Evolutionary conservation across 2,888 invertebrate species (phyloP).

Genomic region (Pandemis corylana): DNA sequence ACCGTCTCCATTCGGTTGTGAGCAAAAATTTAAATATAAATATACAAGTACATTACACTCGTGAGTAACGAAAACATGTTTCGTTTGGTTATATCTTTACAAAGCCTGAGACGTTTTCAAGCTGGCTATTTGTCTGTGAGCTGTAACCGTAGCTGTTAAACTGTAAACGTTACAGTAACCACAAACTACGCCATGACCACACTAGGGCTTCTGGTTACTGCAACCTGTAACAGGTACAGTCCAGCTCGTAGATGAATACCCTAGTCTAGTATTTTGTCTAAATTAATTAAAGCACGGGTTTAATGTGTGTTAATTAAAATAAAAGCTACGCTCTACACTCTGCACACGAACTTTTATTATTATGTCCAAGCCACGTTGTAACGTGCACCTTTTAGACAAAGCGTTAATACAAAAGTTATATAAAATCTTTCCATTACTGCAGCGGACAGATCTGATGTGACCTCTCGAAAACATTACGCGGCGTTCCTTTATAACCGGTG

Average conservation of each 20-base stretch:
- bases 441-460: constrained; percentile 19
- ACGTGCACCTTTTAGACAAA: not conserved
- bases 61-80: not conserved
- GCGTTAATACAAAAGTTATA: not conserved
- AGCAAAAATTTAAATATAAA: constrained; percentile 4
- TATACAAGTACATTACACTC: not conserved
- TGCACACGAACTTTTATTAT: not conserved
- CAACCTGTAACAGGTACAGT: no score
- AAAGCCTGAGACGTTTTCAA: no score
- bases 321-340: not conserved
- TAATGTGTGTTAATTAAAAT: not conserved
- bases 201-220: no score
- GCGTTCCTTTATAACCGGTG: constrained; percentile 15
- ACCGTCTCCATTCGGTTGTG: constrained; percentile 15
- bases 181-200: no score
- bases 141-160: no score
- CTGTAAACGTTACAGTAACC: no score
- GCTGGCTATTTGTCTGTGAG: no score
- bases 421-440: not conserved
- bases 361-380: not conserved
- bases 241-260: no score
- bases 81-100: not conserved
- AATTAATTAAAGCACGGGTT: no score
- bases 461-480: not conserved
- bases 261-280: not conserved